Evolutionary conservation across 2,113 vertebrate species (phyloP).

Genomic region (Grallaria varia): DNA sequence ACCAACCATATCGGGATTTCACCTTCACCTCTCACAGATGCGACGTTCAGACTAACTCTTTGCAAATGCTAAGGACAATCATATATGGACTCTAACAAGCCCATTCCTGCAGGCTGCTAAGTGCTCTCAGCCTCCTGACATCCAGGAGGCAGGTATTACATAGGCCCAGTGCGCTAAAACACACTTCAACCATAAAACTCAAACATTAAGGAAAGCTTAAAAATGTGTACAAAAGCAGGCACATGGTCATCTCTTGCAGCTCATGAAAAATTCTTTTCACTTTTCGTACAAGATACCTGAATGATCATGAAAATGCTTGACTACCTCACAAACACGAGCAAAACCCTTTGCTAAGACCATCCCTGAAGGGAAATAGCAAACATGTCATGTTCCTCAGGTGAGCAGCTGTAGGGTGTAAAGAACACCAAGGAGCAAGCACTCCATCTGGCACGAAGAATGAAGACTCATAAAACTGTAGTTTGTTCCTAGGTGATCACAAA

Average conservation of each 20-base stretch:
- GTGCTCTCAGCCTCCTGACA: neutral
- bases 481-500: neutral
- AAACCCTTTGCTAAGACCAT: neutral
- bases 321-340: neutral
- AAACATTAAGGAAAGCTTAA: neutral
- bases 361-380: neutral
- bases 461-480: neutral
- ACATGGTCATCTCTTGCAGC: neutral
- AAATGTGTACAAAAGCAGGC: neutral
- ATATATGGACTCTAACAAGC: accelerated
- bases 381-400: neutral
- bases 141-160: neutral
- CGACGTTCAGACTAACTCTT: neutral
- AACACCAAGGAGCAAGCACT: neutral
- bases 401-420: neutral
- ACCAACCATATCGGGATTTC: neutral
- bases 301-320: neutral
- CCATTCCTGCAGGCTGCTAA: neutral
- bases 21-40: neutral
- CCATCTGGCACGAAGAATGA: neutral
- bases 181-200: neutral
- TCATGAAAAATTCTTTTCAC: neutral
- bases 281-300: neutral
- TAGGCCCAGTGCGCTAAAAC: neutral
- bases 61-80: neutral